Percentiles rank a stretch among this genome's conserved stretches.
phyloP scores from a whole-genome alignment of 2,113 vertebrate species.

The Caranx ignobilis region DNA sequence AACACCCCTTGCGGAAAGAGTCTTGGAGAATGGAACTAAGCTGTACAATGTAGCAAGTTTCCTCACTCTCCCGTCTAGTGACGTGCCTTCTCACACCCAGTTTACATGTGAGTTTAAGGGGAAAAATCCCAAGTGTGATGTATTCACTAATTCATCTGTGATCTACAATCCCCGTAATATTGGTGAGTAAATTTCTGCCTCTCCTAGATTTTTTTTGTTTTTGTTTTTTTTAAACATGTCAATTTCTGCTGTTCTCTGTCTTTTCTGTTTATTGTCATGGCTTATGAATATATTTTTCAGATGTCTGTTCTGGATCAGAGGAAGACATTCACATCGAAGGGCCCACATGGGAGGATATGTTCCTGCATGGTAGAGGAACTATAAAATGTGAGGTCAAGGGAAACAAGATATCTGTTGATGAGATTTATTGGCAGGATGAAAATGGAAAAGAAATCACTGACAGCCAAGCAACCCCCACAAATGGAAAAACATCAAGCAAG shows the following conservation, averaged over 20 bases:
- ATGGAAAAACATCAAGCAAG: fast-evolving
- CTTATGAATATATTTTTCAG: neutral
- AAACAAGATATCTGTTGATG: fast-evolving
- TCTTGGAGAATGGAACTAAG: fast-evolving
- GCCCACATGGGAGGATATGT: conserved; percentile 28
- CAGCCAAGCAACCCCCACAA: fast-evolving
- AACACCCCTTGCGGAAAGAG: neutral
- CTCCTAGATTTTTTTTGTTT: too few relatives aligned
- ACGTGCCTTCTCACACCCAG: fast-evolving
- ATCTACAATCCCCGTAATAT: neutral
- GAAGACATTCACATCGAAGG: neutral
- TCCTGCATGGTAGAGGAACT: neutral
- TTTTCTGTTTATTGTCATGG: neutral
- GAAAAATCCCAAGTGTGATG: fast-evolving
- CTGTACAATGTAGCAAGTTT: conserved; percentile 65
- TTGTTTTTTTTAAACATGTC: neutral
- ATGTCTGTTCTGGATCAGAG: fast-evolving
- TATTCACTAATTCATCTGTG: fast-evolving
- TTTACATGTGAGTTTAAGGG: conserved; percentile 66
- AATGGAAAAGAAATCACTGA: fast-evolving
- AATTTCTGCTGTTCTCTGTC: neutral
- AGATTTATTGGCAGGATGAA: conserved; percentile 31
- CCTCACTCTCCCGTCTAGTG: neutral
- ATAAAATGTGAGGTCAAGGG: conserved; percentile 5
- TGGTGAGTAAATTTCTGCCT: conserved; percentile 31